Evolutionary conservation across 2,113 vertebrate species (phyloP), one percentile per base, ranked within the genome.

Genomic region (Prinia subflava): DNA sequence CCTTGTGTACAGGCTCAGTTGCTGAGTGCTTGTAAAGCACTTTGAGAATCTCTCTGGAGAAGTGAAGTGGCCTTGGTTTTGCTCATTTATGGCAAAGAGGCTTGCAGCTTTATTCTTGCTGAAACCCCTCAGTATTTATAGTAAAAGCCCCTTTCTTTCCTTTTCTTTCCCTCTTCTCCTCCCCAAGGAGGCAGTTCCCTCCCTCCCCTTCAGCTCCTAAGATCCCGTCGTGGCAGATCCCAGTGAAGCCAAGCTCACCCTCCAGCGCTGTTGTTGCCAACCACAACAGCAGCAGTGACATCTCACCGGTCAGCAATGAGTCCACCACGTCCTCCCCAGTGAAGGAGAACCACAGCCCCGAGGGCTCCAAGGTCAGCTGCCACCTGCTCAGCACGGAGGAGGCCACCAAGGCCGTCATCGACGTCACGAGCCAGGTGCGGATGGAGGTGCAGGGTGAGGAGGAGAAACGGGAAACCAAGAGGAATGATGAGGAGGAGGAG

Each of bases 211-310:
- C 99, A 0, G 97, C 99, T 84, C 98, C 99, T 10, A 99, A 99
- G 98, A 99, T 99, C 96, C 99, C 99, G 0, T 98, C 99, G 2
- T 99, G 99, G 99, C 99, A 99, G 97, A 99, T 99, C 93, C 99
- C 99, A 0, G 97, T 99, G 93, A 99, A 99, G 96, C 97, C 99
- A 0, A 97, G 98, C 5, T 97, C 98, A 0, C 97, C 98, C 41
- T 98, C 98, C 82, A 97, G 96, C 97, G 91, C 98, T 0, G 97
- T 97, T 0, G 97, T 98, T 2, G 93, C 96, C 96, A 99, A 98
- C 97, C 99, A 99, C 96, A 99, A 99, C 97, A 99, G 99, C 98
- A 99, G 99, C 98, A 99, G 99, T 3, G 99, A 99, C 98, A 99
- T 99, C 97, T 99, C 99, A 0, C 99, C 99, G 0, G 99, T 99